These are phyloP conservation scores for Leptopilina clavipes DNA, from an alignment of 1,140 invertebrate genomes.

Conservation along the genomic window DNA sequence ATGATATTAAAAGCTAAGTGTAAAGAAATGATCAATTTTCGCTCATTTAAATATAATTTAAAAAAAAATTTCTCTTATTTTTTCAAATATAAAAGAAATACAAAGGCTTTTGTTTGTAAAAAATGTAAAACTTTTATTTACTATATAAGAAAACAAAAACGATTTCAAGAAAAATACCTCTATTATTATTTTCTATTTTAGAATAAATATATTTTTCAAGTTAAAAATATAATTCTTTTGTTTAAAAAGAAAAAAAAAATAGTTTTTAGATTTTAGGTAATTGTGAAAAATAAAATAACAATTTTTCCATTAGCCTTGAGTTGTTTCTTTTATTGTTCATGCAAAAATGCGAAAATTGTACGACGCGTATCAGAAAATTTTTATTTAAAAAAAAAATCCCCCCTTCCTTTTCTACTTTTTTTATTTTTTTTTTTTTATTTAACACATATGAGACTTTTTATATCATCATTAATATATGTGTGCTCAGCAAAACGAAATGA, in stretches of 20 bases:
- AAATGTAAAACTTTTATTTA: no score
- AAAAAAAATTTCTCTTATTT: no score
- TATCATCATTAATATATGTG: not conserved
- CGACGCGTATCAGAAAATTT: not conserved
- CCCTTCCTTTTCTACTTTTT: no score
- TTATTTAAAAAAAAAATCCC: not conserved
- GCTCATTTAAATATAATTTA: no score
- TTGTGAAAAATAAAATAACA: not conserved
- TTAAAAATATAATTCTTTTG: not conserved
- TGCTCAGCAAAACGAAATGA: constrained; percentile 19
- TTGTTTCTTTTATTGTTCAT: not conserved
- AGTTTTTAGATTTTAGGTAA: not conserved
- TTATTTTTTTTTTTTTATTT: not conserved
- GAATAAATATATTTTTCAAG: no score
- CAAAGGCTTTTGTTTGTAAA: no score
- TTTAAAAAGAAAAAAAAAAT: not conserved
- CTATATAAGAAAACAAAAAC: no score
- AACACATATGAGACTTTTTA: not conserved
- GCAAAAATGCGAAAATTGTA: not conserved
- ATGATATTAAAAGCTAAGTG: not conserved
- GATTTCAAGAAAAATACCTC: no score
- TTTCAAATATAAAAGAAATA: no score
- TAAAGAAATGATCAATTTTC: no score
- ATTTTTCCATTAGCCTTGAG: not conserved
- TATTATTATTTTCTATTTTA: no score